These are phyloP conservation scores for Diadegma fenestrale DNA, from an alignment of 2,888 invertebrate genomes.

Conservation along the genomic window DNA sequence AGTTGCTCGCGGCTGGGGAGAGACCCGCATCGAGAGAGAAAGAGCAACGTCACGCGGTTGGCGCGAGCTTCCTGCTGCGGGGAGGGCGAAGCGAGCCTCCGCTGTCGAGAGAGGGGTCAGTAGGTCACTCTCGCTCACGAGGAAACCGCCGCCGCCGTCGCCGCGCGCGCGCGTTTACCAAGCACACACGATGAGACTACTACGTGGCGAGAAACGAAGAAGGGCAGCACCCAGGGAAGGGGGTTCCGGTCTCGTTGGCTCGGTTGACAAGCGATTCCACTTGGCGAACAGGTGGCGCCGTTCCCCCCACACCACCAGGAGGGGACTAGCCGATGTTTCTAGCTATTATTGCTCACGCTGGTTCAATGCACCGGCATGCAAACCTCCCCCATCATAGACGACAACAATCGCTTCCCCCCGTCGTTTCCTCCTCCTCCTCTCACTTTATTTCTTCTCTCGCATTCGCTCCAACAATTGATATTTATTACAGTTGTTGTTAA, in stretches of 20 bases:
- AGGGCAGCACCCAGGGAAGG: slow-evolving; percentile 27
- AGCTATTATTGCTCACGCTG: slow-evolving; percentile 15
- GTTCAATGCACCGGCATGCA: slow-evolving; percentile 21
- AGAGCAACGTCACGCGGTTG: neutral
- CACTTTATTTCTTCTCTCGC: too few species aligned
- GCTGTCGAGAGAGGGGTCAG: slow-evolving; percentile 78
- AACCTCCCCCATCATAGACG: neutral
- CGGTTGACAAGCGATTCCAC: slow-evolving; percentile 59
- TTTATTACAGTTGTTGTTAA: too few species aligned
- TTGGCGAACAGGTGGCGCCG: slow-evolving; percentile 72
- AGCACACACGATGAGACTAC: slow-evolving; percentile 31
- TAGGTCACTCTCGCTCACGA: slow-evolving; percentile 83
- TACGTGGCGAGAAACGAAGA: neutral
- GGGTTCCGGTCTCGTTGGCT: slow-evolving; percentile 42
- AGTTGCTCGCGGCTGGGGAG: neutral
- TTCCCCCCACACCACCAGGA: neutral
- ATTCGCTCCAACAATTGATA: neutral
- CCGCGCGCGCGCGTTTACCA: slow-evolving; percentile 26
- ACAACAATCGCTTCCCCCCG: neutral
- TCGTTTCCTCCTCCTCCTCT: neutral
- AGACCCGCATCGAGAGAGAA: neutral
- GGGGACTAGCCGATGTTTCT: neutral
- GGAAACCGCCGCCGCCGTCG: slow-evolving; percentile 41
- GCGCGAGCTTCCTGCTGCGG: neutral
- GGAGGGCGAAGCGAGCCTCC: slow-evolving; percentile 40